These are phyloP conservation scores for Lymantria dispar DNA, from an alignment of 2,888 invertebrate genomes.

Conservation along the genomic window DNA sequence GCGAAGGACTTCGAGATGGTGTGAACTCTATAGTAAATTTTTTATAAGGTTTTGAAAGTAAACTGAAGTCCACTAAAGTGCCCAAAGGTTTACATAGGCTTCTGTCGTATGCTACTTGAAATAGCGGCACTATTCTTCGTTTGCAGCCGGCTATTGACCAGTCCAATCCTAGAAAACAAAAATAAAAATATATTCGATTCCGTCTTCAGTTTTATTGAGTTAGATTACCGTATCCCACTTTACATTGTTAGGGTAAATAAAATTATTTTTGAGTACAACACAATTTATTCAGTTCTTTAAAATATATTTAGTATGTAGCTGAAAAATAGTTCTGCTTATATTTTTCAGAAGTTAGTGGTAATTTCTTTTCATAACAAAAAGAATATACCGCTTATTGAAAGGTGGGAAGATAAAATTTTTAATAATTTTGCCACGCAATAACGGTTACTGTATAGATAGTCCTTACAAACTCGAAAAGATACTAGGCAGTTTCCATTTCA, in stretches of 20 bases:
- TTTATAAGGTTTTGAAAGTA: slow-evolving; percentile 37
- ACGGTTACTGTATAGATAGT: too few relatives aligned
- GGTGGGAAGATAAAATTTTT: too few relatives aligned
- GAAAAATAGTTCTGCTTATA: too few relatives aligned
- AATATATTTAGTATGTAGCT: too few relatives aligned
- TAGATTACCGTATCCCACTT: neutral
- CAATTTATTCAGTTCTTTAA: slow-evolving; percentile 21
- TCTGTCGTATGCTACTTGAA: slow-evolving; percentile 75
- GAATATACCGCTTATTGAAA: too few relatives aligned
- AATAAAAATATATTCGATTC: slow-evolving; percentile 33
- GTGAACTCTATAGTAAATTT: slow-evolving; percentile 24
- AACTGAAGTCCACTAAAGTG: slow-evolving; percentile 62
- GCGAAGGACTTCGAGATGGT: slow-evolving; percentile 59
- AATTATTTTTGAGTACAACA: slow-evolving; percentile 13
- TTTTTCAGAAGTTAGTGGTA: too few relatives aligned
- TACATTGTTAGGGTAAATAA: slow-evolving; percentile 8
- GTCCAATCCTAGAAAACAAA: slow-evolving; percentile 73
- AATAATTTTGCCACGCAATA: too few relatives aligned
- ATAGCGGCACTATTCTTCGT: slow-evolving; percentile 64
- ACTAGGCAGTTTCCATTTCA: too few relatives aligned
- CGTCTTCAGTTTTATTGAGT: neutral
- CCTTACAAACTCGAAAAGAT: too few relatives aligned
- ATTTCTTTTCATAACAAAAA: too few relatives aligned
- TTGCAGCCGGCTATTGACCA: slow-evolving; percentile 41
- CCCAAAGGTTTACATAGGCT: slow-evolving; percentile 72